A percentile compares a stretch with the other conserved stretches of the same genome.
These are phyloP conservation scores for Steinernema feltiae DNA, from an alignment of 1,140 invertebrate genomes.

Conservation along the genomic window DNA sequence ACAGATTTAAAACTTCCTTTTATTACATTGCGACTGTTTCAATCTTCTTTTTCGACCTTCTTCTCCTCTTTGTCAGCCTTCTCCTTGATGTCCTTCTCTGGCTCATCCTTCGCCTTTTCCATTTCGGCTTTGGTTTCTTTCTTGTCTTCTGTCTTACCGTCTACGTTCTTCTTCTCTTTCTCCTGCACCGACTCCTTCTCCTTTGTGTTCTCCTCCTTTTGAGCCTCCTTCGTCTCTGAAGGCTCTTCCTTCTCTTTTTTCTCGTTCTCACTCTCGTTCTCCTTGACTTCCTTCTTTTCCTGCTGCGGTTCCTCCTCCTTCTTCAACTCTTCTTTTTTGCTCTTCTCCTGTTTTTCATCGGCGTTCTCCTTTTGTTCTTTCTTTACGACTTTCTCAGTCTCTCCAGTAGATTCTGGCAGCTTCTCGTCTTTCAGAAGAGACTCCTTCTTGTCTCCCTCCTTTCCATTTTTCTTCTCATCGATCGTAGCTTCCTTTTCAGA, in stretches of 20 bases:
- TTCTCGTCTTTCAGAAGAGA: constrained; percentile 1
- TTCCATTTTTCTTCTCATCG: neutral
- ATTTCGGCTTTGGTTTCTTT: neutral
- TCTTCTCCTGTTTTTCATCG: neutral
- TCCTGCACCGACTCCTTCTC: neutral
- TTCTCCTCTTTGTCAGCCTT: neutral
- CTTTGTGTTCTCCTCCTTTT: neutral
- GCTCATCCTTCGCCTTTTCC: neutral
- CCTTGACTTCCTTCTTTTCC: neutral
- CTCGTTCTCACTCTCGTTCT: neutral
- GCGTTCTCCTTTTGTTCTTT: neutral
- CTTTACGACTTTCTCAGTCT: neutral
- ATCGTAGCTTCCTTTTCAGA: neutral
- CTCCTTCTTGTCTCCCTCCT: constrained; percentile 5
- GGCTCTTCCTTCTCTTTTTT: neutral
- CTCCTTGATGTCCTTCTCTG: neutral
- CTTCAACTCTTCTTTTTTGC: neutral
- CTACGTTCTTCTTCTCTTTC: neutral
- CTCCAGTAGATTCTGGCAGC: neutral
- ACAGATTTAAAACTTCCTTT: no score
- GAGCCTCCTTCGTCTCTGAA: neutral
- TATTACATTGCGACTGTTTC: neutral
- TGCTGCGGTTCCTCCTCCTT: neutral
- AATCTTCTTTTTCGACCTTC: neutral
- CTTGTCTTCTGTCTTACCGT: neutral